Evolutionary conservation across 1,140 invertebrate species (phyloP).

Genomic region (Holcopasites calliopsidis): DNA sequence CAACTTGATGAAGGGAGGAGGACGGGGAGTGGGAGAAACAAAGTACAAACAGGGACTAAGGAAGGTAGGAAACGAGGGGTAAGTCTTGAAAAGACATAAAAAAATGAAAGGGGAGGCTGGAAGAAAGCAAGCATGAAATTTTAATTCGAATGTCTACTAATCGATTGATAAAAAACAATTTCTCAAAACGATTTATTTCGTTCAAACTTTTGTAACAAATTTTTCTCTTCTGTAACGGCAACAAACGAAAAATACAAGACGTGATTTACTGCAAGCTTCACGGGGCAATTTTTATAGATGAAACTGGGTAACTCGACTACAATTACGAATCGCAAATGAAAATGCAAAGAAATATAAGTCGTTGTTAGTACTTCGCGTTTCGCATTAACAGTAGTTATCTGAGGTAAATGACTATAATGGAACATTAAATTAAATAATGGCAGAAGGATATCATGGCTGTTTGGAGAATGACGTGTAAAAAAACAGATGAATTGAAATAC

Average conservation of each 20-base stretch:
- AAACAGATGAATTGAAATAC: background rate
- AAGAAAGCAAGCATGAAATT: background rate
- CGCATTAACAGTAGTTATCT: no score
- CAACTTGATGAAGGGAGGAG: constrained; percentile 20
- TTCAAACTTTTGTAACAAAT: background rate
- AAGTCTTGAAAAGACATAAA: background rate
- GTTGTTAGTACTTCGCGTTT: no score
- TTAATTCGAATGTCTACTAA: background rate
- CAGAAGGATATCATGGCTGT: no score
- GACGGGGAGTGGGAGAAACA: background rate
- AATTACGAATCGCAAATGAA: no score
- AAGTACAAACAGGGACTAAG: background rate
- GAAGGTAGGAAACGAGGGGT: background rate
- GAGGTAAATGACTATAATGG: no score
- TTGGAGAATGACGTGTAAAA: background rate
- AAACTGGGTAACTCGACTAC: no score
- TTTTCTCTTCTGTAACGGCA: background rate
- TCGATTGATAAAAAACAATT: background rate
- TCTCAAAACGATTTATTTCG: background rate
- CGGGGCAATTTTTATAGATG: background rate
- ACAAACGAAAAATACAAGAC: background rate
- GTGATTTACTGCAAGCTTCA: background rate
- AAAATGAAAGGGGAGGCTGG: background rate
- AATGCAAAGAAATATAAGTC: no score
- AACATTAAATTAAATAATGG: no score